Base-by-base conservation (phyloP, 2,113 vertebrate genomes). In the Typhlomys cinereus region DNA sequence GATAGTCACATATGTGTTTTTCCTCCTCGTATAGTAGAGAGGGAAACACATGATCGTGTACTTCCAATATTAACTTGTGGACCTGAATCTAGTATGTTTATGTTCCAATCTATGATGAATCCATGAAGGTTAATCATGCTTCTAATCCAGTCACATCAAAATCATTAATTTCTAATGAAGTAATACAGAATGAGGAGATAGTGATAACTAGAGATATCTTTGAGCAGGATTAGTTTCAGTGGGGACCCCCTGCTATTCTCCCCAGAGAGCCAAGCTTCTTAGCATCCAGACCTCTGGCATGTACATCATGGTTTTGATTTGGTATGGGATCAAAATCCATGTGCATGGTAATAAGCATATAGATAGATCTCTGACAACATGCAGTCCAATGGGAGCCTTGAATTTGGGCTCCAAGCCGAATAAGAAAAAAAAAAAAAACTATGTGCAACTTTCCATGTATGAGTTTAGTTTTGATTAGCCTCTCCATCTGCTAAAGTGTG, bases 381-480 rank as follows among this genome's bases (percentile, higher is more conserved):
- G 2, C 14, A 21, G 52, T 66, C 46, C 46, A 75, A 11, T 7
- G 15, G 4, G 39, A 15, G 23, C 18, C 46, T 82, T 62, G 36
- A 78, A 46, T 62, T 17, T 79, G 46, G 27, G 64, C 23, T 86
- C 44, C 27, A 82, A n/a, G 67, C 29, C 39, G 46, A 84, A 41
- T 83, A 36, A 59, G 34, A 57, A 48, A 46, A 81, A 59, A 57
- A 44, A 73, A 41, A 23, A 4, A 34, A 14, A 23, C 50, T 59
- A 8, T 17, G 44, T 14, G 61, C 71, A 83, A 70, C 7, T 25
- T 67, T 85, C 46, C 52, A 61, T 54, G 46, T 27, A 48, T 80
- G 61, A 87, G 31, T 44, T 73, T 71, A 48, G 54, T 91, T 81
- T 93, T 86, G n/a, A 79, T 93, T 88, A 54, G 14, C 41, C 36